Conservation (phyloP, 1,140 invertebrate species). For the Halyomorpha halys region DNA sequence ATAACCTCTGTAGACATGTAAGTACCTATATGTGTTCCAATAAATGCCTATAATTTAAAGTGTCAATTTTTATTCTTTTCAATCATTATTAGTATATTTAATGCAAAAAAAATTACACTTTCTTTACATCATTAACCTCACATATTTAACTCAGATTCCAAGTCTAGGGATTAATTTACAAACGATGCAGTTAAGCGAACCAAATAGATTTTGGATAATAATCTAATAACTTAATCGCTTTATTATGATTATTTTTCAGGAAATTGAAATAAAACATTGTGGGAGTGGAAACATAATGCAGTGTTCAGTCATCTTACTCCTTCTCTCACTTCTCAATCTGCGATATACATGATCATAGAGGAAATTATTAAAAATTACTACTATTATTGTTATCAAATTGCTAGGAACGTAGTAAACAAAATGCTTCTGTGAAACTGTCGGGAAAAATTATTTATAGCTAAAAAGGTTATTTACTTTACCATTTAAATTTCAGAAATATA, state of each 20-base stretch:
- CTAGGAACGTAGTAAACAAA: slow-evolving; percentile 23
- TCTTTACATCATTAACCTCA: no score
- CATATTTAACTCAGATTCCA: no score
- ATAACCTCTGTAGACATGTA: no score
- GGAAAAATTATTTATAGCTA: slow-evolving; percentile 15
- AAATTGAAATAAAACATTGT: slow-evolving; percentile 63
- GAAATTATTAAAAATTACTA: slow-evolving; percentile 17
- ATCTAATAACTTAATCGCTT: no score
- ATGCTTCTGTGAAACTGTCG: slow-evolving; percentile 17
- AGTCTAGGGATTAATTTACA: no score
- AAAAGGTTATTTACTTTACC: slow-evolving; percentile 14
- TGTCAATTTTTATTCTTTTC: no score
- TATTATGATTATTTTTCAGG: slow-evolving; percentile 36
- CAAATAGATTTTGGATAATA: no score
- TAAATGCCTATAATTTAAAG: no score
- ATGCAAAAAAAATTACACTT: no score
- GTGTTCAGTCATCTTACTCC: background rate
- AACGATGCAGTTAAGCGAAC: no score
- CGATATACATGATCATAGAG: slow-evolving; percentile 20
- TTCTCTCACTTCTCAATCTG: slow-evolving; percentile 1
- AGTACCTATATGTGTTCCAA: no score
- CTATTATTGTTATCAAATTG: slow-evolving; percentile 25
- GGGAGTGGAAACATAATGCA: slow-evolving; percentile 34
- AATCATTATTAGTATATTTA: no score
- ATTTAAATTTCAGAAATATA: slow-evolving; percentile 6